These are phyloP conservation scores for Xyliphius kryptos DNA, from an alignment of 2,113 vertebrate species.

Conservation along the genomic window DNA sequence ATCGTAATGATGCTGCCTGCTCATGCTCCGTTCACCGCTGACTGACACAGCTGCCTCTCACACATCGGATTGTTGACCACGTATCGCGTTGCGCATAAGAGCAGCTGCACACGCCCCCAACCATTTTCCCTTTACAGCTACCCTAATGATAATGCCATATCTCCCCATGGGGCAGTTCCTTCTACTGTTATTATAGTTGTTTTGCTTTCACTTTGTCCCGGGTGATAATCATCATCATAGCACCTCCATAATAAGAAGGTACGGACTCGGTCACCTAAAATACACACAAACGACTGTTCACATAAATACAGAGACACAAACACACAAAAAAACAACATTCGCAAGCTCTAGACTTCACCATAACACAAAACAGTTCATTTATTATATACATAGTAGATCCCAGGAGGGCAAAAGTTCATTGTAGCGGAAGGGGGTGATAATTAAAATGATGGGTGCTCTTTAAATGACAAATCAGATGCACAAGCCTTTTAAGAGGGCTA, in stretches of 20 bases:
- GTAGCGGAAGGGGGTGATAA: no score
- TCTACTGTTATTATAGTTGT: constrained; percentile 1
- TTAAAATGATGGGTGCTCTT: no score
- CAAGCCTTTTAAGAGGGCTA: no score
- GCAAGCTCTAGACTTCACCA: no score
- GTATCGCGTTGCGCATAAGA: constrained; percentile 1
- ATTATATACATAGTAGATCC: no score
- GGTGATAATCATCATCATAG: constrained; percentile 14
- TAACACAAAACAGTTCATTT: no score
- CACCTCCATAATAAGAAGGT: constrained; percentile 17
- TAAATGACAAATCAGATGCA: no score
- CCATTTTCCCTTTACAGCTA: constrained; percentile 11
- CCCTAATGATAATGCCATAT: constrained; percentile 10
- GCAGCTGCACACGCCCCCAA: constrained; percentile 10
- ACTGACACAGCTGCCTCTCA: background rate
- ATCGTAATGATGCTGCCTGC: no score
- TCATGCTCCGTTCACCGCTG: no score
- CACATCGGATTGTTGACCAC: background rate
- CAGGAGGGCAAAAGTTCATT: no score
- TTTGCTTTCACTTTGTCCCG: constrained; percentile 8
- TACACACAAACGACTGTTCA: constrained; percentile 1
- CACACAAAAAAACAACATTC: no score
- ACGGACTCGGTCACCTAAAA: constrained; percentile 3
- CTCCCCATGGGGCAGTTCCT: constrained; percentile 1
- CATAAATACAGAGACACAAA: no score